These are phyloP conservation scores for Petrocephalus schoutedeni DNA, from an alignment of 2,797 vertebrate species.

Conservation along the genomic window DNA sequence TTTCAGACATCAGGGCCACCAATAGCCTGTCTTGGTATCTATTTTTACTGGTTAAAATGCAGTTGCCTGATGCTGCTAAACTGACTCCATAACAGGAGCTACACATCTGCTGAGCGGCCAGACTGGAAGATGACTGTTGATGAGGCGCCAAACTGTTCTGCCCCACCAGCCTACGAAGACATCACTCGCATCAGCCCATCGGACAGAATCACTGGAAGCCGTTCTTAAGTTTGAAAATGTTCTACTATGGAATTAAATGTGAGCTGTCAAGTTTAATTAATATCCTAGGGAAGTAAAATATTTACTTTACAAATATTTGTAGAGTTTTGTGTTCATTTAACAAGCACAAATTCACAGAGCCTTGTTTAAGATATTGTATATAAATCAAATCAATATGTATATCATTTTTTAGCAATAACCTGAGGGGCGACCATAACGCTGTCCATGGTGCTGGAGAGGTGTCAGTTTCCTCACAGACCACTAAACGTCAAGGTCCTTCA, in stretches of 20 bases:
- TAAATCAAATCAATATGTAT: not conserved
- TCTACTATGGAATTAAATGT: not conserved
- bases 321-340: not conserved
- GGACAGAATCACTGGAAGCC: conserved; percentile 16
- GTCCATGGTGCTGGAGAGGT: conserved; percentile 29
- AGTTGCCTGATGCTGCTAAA: not conserved
- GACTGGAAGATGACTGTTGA: not conserved
- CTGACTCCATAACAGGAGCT: conserved; percentile 17
- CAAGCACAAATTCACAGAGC: not conserved
- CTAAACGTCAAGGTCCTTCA: not conserved
- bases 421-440: conserved; percentile 6
- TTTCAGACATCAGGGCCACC: not conserved
- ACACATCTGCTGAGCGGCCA: not conserved
- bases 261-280: not conserved
- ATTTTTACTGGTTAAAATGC: not conserved
- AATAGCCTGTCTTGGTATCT: not conserved
- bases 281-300: not conserved
- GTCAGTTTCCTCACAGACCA: not conserved
- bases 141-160: conserved; percentile 27
- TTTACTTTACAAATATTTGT: not conserved
- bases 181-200: conserved; percentile 35
- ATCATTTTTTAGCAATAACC: not conserved
- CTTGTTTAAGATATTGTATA: not conserved
- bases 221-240: not conserved
- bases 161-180: conserved; percentile 55